Percentiles rank a stretch among this genome's conserved stretches.
phyloP scores from a whole-genome alignment of 2,888 invertebrate genomes.

The Dryobotodes eremita region DNA sequence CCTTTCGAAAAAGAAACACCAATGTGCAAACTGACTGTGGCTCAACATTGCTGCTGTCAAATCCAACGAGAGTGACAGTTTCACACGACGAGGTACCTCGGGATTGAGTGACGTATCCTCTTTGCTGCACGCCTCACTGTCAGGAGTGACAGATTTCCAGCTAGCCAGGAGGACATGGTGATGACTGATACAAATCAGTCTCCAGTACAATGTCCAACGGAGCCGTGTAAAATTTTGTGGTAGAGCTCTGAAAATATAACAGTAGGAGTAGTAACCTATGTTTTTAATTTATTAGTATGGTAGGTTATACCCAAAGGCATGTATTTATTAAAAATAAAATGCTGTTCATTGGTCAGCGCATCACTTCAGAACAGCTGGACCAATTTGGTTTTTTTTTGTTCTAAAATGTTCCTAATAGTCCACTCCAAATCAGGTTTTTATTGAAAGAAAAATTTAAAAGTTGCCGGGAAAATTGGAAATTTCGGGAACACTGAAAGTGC shows the following conservation, averaged over 20 bases:
- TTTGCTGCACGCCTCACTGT: slow-evolving; percentile 3
- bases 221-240: background rate
- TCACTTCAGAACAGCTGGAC: too few species aligned
- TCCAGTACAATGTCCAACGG: background rate
- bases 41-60: background rate
- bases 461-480: too few species aligned
- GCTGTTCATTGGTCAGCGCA: too few species aligned
- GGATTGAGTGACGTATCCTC: background rate
- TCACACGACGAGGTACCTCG: background rate
- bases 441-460: too few species aligned
- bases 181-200: background rate
- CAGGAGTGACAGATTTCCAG: background rate
- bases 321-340: too few species aligned
- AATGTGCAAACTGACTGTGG: background rate
- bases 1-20: background rate
- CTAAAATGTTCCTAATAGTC: too few species aligned
- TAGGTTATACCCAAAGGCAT: too few species aligned
- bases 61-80: background rate
- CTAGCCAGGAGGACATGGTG: background rate
- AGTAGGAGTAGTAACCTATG: too few species aligned
- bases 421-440: too few species aligned
- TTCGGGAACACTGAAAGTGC: too few species aligned
- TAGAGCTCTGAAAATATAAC: background rate
- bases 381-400: too few species aligned
- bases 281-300: too few species aligned